Conservation (phyloP, 2,888 invertebrate species). For the Adelognathus sp. region DNA sequence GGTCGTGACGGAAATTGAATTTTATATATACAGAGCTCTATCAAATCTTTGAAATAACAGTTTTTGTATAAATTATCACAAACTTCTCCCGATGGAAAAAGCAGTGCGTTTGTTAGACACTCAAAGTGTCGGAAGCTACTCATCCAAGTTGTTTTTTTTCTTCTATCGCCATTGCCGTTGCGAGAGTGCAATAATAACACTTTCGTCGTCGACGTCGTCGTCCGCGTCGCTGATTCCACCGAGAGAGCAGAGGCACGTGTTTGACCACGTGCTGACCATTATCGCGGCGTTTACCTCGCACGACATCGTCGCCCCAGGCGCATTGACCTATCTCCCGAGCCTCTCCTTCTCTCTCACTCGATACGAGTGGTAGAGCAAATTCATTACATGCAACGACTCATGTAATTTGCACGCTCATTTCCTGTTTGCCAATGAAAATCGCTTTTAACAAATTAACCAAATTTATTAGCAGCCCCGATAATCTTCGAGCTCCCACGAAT, state of each 20-base stretch:
- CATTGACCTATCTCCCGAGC: conserved; percentile 19
- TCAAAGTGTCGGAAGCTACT: background rate
- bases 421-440: background rate
- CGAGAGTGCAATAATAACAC: conserved; percentile 18
- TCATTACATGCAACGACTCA: background rate
- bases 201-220: conserved; percentile 15
- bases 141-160: background rate
- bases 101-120: background rate
- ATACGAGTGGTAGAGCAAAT: background rate
- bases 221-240: conserved; percentile 1
- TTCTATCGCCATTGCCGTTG: background rate
- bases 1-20: too few relatives aligned
- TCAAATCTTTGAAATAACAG: too few relatives aligned
- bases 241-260: conserved; percentile 53
- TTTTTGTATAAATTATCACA: too few relatives aligned
- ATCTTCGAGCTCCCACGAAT: background rate
- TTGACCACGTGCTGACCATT: conserved; percentile 61
- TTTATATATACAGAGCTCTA: too few relatives aligned
- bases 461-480: background rate
- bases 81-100: background rate
- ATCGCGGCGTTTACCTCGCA: conserved; percentile 52
- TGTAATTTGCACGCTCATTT: background rate
- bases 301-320: conserved; percentile 44
- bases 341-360: too few relatives aligned
- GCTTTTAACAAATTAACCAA: background rate